Base-by-base conservation (phyloP, 2,113 vertebrate genomes). In the Xyliphius kryptos region DNA sequence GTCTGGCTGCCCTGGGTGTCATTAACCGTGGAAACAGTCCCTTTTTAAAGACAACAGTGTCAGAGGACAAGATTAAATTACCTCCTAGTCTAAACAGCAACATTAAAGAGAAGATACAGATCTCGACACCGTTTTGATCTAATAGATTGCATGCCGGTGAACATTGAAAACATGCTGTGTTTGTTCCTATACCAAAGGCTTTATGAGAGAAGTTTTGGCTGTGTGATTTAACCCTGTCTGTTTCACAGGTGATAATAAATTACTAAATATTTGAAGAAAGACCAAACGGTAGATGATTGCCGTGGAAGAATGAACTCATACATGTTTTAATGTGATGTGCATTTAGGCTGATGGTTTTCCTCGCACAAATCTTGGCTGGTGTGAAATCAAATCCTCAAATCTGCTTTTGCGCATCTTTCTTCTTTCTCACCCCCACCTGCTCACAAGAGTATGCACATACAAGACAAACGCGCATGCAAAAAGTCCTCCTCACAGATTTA, bases 281-380 rank as follows among this genome's bases (percentile, higher is more conserved):
- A 64, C 51, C 69, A 56, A 70, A 69, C 60, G 17, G 57, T 55
- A 65, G 53, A 65, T 68, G 71, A 72, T 64, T 62, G 68, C 43
- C 70, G 69, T 60, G 56, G 65, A 72, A 66, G 71, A 74, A 76
- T 74, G 70, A 76, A 72, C 70, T 71, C 69, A 74, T 72, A 72
- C 71, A 68, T 75, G 70, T 74, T 78, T 76, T 78, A 78, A 78
- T 78, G 55, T 70, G 70, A 78, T 78, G 76, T 72, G 62, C 66
- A 72, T 70, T 78, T 75, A 72, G 58, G 67, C 57, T 56, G 71
- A 68, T 68, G 58, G 58, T 53, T 76, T 76, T 71, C 53, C 59
- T 59, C 61, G 64, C 50, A 61, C 65, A 68, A 43, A 64, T 53
- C 68, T 74, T 59, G 70, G 51, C 67, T 46, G 59, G 60, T 64